These are phyloP conservation scores for Acanthiza pusilla DNA, from an alignment of 2,797 vertebrate species.

Conservation along the genomic window DNA sequence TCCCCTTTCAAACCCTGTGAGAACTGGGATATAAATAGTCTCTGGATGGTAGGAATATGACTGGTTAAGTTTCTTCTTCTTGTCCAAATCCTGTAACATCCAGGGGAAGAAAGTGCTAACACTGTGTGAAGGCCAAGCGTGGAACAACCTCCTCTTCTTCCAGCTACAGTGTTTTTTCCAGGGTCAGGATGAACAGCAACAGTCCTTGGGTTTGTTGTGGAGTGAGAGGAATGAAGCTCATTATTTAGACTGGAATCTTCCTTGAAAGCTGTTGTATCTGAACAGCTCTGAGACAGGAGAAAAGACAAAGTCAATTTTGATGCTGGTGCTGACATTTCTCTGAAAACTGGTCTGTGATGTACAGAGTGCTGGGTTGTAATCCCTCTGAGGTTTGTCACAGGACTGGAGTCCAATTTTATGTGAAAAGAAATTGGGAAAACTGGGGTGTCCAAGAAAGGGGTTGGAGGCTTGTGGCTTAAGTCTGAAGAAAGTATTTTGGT, in stretches of 20 bases:
- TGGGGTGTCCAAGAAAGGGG: constrained; percentile 12
- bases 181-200: not conserved
- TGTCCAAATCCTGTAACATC: constrained; percentile 79
- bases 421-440: constrained; percentile 66
- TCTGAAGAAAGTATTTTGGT: constrained; percentile 50
- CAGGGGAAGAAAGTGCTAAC: constrained; percentile 78
- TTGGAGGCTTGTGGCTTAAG: constrained; percentile 33
- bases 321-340: not conserved
- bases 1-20: constrained; percentile 69
- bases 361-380: constrained; percentile 46
- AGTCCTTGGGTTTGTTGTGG: not conserved
- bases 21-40: constrained; percentile 70
- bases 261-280: constrained; percentile 41
- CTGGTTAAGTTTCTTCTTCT: constrained; percentile 71
- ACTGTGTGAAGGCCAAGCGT: constrained; percentile 78
- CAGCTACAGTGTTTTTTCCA: constrained; percentile 3
- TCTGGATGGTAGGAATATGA: constrained; percentile 67
- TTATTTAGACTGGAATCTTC: constrained; percentile 30
- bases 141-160: constrained; percentile 57
- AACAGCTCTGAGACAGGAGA: constrained; percentile 60
- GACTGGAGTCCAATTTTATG: constrained; percentile 41
- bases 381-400: constrained; percentile 12
- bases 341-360: not conserved
- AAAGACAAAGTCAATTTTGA: constrained; percentile 72
- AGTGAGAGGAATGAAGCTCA: constrained; percentile 16